These are phyloP conservation scores for Zapus hudsonius DNA, from an alignment of 2,113 vertebrate genomes.

Conservation along the genomic window DNA sequence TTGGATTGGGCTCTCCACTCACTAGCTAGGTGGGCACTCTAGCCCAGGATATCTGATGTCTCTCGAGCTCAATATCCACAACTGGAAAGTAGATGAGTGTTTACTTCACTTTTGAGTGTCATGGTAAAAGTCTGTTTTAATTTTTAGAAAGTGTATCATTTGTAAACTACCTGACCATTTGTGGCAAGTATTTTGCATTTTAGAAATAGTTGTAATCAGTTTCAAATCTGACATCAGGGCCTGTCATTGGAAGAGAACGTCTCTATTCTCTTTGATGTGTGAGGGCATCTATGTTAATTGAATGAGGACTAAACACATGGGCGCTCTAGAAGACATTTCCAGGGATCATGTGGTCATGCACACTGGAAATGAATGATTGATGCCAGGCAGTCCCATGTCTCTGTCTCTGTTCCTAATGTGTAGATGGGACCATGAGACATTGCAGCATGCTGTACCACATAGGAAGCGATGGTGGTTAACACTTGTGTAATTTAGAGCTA, in stretches of 20 bases:
- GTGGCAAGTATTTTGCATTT: neutral
- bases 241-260: neutral
- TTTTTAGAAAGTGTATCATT: neutral
- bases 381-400: neutral
- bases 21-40: too few relatives aligned
- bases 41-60: neutral
- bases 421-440: neutral
- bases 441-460: rapidly evolving
- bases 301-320: neutral
- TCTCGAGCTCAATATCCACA: neutral
- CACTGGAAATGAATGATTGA: neutral
- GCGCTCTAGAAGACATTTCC: neutral
- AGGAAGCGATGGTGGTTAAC: neutral
- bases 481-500: neutral
- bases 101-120: neutral
- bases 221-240: neutral
- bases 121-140: neutral
- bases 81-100: neutral
- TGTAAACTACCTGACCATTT: neutral
- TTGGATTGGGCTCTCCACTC: neutral
- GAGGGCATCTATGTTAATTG: slow-evolving; percentile 28
- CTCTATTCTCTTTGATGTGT: slow-evolving; percentile 25
- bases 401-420: neutral
- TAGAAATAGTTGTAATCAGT: neutral
- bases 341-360: neutral